Evolutionary conservation across 2,888 invertebrate species (phyloP).

Genomic region (Harpalus rufipes): DNA sequence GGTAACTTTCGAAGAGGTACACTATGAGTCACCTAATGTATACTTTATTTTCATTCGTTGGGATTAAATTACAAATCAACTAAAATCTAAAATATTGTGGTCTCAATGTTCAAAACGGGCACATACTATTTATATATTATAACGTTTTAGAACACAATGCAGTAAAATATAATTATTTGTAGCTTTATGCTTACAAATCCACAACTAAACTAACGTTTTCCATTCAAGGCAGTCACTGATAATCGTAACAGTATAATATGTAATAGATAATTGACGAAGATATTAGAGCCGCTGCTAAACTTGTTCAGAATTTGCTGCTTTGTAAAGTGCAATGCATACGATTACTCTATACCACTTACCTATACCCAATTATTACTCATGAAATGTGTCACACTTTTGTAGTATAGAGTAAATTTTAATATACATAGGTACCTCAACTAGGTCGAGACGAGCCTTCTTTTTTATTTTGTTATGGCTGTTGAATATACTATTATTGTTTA

Average conservation of each 20-base stretch:
- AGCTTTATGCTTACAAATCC: slow-evolving; percentile 63
- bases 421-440: slow-evolving; percentile 62
- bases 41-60: slow-evolving; percentile 24
- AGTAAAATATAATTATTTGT: slow-evolving; percentile 60
- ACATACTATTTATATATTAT: slow-evolving; percentile 63
- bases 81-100: slow-evolving; percentile 47
- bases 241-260: slow-evolving; percentile 58
- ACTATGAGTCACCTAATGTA: slow-evolving; percentile 50
- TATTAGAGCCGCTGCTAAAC: slow-evolving; percentile 56
- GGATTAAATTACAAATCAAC: slow-evolving; percentile 34
- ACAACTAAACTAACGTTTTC: slow-evolving; percentile 34
- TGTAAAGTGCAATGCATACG: slow-evolving; percentile 64
- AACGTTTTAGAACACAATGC: slow-evolving; percentile 52
- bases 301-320: slow-evolving; percentile 64
- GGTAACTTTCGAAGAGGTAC: slow-evolving; percentile 61
- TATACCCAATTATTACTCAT: slow-evolving; percentile 54
- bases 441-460: slow-evolving; percentile 60
- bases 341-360: slow-evolving; percentile 59
- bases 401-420: slow-evolving; percentile 61
- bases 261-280: slow-evolving; percentile 43
- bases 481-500: slow-evolving; percentile 65
- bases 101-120: slow-evolving; percentile 62
- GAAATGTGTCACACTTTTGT: slow-evolving; percentile 62
- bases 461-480: slow-evolving; percentile 62
- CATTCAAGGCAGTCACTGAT: slow-evolving; percentile 55